phyloP scores from a whole-genome alignment of 2,888 invertebrate genomes.

The Dromius quadrimaculatus region DNA sequence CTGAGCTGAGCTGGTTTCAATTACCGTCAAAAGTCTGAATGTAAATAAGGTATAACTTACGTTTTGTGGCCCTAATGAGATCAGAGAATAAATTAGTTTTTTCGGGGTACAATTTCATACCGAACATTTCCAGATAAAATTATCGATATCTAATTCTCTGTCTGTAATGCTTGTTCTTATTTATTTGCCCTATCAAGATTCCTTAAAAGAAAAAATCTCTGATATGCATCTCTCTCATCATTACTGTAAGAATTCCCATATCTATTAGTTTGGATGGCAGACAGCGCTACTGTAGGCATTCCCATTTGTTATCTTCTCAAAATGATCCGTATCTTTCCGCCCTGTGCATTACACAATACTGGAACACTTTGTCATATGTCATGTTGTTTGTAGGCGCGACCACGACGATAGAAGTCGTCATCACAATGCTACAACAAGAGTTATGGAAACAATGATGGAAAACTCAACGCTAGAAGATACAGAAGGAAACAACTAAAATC shows the following conservation, averaged over 20 bases:
- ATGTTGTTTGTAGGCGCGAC: constrained; percentile 32
- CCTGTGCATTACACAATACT: constrained; percentile 31
- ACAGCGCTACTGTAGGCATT: constrained; percentile 30
- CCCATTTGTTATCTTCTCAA: constrained; percentile 33
- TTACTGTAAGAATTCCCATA: background rate
- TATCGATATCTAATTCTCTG: too few species aligned
- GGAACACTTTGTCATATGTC: constrained; percentile 47
- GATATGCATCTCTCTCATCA: too few species aligned
- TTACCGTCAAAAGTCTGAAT: constrained; percentile 44
- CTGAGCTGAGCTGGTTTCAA: constrained; percentile 38
- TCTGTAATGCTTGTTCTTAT: too few species aligned
- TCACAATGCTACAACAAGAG: constrained; percentile 1
- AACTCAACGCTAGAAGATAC: too few species aligned
- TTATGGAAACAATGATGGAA: background rate
- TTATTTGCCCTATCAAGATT: too few species aligned
- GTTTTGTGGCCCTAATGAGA: constrained; percentile 32
- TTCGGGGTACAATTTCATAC: too few species aligned
- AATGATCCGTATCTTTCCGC: constrained; percentile 38
- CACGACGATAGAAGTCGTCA: constrained; percentile 43
- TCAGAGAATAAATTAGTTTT: too few species aligned
- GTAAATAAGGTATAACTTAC: constrained; percentile 44
- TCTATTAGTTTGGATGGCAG: background rate
- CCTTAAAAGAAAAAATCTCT: too few species aligned
- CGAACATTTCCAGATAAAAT: too few species aligned
- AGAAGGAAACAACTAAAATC: too few species aligned